phyloP scores from a whole-genome alignment of 2,797 vertebrate genomes.

The Acridotheres tristis region DNA sequence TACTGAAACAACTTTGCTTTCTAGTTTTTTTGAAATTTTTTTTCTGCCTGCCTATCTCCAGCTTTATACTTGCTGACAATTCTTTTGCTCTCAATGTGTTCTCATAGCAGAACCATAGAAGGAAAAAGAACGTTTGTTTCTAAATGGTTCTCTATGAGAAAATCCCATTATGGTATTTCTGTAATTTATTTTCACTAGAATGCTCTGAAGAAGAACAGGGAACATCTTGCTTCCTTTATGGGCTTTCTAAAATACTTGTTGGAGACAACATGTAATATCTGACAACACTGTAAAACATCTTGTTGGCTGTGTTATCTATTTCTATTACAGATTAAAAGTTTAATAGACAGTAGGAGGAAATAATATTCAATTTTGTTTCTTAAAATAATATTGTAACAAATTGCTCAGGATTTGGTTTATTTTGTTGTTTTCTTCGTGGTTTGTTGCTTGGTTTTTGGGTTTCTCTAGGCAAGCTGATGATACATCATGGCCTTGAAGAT shows the following conservation, averaged over 20 bases:
- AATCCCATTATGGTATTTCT: neutral
- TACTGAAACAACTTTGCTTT: neutral
- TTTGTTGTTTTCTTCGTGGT: neutral
- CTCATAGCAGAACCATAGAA: neutral
- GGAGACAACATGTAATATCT: neutral
- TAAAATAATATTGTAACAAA: neutral
- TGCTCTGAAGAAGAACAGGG: neutral
- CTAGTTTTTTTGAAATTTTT: neutral
- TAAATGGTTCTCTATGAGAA: neutral
- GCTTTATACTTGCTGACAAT: neutral
- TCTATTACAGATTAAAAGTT: neutral
- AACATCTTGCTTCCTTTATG: neutral
- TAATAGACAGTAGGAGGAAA: neutral
- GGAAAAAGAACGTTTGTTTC: neutral
- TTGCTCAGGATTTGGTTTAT: neutral
- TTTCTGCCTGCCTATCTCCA: neutral
- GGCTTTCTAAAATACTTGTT: neutral
- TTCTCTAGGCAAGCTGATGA: neutral
- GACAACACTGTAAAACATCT: neutral
- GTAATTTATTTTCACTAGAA: neutral
- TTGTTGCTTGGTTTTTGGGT: neutral
- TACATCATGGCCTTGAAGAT: neutral
- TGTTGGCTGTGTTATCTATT: neutral
- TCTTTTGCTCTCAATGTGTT: neutral
- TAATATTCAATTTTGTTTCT: neutral